These are phyloP conservation scores for Arvicanthis niloticus DNA, from an alignment of 2,113 vertebrate species.

Conservation along the genomic window DNA sequence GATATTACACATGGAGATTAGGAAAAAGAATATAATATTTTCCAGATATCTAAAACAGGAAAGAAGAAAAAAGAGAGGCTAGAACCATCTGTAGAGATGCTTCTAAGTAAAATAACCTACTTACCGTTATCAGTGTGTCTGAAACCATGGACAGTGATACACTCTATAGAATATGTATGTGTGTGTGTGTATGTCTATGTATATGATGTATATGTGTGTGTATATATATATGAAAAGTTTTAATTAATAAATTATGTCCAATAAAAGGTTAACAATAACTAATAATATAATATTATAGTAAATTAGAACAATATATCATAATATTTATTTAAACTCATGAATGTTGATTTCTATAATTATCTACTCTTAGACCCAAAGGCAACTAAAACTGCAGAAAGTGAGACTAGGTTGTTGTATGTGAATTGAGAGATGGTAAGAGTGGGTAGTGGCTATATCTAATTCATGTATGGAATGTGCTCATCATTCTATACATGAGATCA, in stretches of 20 bases:
- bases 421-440: neutral
- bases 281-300: neutral
- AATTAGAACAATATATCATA: neutral
- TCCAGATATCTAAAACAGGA: neutral
- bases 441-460: neutral
- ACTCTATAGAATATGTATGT: neutral
- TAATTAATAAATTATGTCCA: neutral
- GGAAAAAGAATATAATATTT: neutral
- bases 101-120: neutral
- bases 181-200: no score
- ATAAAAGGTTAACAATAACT: neutral
- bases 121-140: neutral
- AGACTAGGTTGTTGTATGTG: no score
- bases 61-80: conserved; percentile 24
- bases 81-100: neutral
- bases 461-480: neutral
- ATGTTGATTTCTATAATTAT: neutral
- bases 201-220: no score
- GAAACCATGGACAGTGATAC: neutral
- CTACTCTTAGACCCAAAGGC: neutral
- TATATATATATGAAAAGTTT: neutral
- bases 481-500: neutral
- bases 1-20: conserved; percentile 15
- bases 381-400: neutral
- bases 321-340: neutral